Evolutionary conservation across 2,113 vertebrate genomes (phyloP), one percentile per base, ranked within the genome.

Genomic region (Centropus unirufus): DNA sequence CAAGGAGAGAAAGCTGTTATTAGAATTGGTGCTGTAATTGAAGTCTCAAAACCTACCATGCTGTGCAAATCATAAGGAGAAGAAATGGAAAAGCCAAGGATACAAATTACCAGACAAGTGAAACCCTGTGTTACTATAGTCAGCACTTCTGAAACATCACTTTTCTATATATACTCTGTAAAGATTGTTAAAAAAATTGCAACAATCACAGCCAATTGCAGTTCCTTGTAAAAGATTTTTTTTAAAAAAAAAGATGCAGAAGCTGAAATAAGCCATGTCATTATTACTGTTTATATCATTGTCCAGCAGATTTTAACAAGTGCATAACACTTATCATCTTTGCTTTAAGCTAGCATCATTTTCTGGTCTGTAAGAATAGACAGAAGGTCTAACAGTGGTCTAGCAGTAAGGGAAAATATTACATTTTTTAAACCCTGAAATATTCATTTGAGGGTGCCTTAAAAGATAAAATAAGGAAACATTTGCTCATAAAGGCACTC

Each of bases 91-190:
- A 92, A 83, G 44, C 39, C 54, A 83, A 88, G 42, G 47, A 74
- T 63, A 88, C 52, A 81, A 83, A 92, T 80, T 58, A 91, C 55
- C 23, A 88, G 55, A 55, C 29, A 77, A 74, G 47, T 30, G 34
- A 90, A 96, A 75, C n/a, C 64, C n/a, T 23, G 30, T 49, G 80
- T 92, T 94, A 74, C 83, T 94, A 93, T 90, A 78, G 44, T 81
- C 76, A 86, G 57, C 68, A 54, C 47, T 93, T 93, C 58, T 89
- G 34, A 83, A 96, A 88, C 39, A 42, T 52, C 79, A 57, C 30
- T 72, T 39, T 39, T 77, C 32, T 44, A 22, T 74, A 23, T 26
- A 36, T 83, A 8, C 8, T 80, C 84, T 81, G 83, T 72, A 54
- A 46, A 78, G 26, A 42, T 46, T 83, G 46, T 46, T 81, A 72